Conservation (phyloP, 2,888 invertebrate species). For the Ceramica pisi region DNA sequence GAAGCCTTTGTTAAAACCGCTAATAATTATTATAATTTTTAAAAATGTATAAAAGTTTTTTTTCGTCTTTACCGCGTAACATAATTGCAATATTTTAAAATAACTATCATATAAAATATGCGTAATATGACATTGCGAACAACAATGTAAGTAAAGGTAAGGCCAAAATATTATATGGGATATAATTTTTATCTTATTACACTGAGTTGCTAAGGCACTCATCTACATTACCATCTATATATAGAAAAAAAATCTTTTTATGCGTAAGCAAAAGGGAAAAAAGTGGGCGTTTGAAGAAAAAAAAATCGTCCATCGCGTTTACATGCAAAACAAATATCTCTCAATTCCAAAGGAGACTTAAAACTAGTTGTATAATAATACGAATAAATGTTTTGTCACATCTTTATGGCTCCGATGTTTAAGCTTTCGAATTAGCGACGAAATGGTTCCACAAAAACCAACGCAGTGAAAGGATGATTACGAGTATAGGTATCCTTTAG, state of each 20-base stretch:
- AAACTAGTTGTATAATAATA: constrained; percentile 86
- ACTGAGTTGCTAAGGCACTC: constrained; percentile 91
- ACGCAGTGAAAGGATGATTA: constrained; percentile 27
- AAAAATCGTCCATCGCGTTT: constrained; percentile 83
- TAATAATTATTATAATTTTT: constrained; percentile 63
- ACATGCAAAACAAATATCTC: constrained; percentile 84
- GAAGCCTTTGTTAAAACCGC: constrained; percentile 68
- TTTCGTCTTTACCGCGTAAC: constrained; percentile 70
- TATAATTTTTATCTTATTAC: constrained; percentile 82
- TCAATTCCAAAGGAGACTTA: constrained; percentile 89
- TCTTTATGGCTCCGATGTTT: constrained; percentile 83
- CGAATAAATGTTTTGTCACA: constrained; percentile 88
- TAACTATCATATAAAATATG: constrained; percentile 73
- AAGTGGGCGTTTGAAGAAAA: constrained; percentile 74
- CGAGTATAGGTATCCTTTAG: constrained; percentile 25
- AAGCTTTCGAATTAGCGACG: constrained; percentile 73
- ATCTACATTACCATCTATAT: constrained; percentile 85
- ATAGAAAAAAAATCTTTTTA: constrained; percentile 81
- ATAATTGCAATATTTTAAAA: constrained; percentile 73
- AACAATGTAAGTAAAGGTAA: constrained; percentile 72
- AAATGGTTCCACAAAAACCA: constrained; percentile 54
- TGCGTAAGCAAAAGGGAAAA: constrained; percentile 80
- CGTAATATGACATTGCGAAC: constrained; percentile 68
- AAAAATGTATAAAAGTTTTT: constrained; percentile 68
- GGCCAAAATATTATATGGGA: constrained; percentile 72